These are phyloP conservation scores for Sinocyclocheilus rhinocerous DNA, from an alignment of 2,113 vertebrate genomes.

Conservation along the genomic window DNA sequence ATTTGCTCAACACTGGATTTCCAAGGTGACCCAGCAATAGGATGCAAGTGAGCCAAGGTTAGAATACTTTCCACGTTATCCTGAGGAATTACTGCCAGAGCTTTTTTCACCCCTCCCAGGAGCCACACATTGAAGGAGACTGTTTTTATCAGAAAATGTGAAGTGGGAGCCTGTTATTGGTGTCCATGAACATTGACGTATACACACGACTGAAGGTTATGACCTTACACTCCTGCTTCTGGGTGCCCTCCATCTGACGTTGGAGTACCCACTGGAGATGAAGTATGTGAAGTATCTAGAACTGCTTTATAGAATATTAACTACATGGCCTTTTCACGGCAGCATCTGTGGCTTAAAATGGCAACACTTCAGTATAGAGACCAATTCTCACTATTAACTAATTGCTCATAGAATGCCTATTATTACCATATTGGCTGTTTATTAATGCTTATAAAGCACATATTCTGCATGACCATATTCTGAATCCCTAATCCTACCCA, in stretches of 20 bases:
- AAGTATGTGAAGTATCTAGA: neutral
- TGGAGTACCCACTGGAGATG: neutral
- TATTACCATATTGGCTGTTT: no score
- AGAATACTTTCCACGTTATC: constrained; percentile 24
- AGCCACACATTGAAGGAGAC: neutral
- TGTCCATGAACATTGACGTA: neutral
- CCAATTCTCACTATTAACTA: no score
- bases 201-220: neutral
- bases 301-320: neutral
- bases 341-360: neutral
- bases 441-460: no score
- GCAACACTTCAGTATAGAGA: no score
- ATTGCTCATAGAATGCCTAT: no score
- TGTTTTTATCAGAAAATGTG: neutral
- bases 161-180: neutral
- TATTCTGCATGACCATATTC: no score
- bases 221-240: neutral
- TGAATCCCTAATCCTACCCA: no score
- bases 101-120: neutral
- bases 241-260: neutral
- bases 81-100: constrained; percentile 9
- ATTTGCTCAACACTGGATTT: neutral
- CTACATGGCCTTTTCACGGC: neutral
- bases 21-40: neutral
- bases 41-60: constrained; percentile 1